Conservation (phyloP, 2,888 invertebrate genomes). For the Nebria brevicollis region DNA sequence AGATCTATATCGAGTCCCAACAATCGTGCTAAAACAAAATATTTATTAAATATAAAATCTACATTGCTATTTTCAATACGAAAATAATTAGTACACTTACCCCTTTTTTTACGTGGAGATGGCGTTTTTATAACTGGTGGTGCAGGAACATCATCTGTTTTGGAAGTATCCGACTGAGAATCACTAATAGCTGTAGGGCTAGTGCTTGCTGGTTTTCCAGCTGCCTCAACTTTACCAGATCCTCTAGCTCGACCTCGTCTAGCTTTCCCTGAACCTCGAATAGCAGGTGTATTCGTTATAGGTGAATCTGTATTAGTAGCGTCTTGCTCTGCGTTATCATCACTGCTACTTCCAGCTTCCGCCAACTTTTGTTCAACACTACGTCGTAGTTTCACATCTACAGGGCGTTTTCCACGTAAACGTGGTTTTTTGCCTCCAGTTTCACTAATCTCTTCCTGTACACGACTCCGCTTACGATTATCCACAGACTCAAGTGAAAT, state of each 20-base stretch:
- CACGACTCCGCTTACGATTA: slow-evolving; percentile 3
- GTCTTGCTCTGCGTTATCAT: slow-evolving; percentile 51
- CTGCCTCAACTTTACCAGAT: slow-evolving; percentile 49
- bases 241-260: slow-evolving; percentile 50
- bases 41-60: slow-evolving; percentile 6
- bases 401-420: slow-evolving; percentile 18
- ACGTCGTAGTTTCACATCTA: slow-evolving; percentile 18
- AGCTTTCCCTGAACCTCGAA: slow-evolving; percentile 49
- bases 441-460: slow-evolving; percentile 56
- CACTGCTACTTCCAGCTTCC: slow-evolving; percentile 65
- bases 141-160: slow-evolving; percentile 41
- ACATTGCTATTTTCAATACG: background rate
- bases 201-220: slow-evolving; percentile 30
- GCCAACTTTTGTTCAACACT: slow-evolving; percentile 41
- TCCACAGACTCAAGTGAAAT: slow-evolving; percentile 10
- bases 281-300: slow-evolving; percentile 18
- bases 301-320: background rate
- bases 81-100: slow-evolving; percentile 11
- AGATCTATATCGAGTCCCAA: slow-evolving; percentile 65
- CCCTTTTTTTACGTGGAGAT: slow-evolving; percentile 50
- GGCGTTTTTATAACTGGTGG: slow-evolving; percentile 50
- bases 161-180: slow-evolving; percentile 47
- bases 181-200: slow-evolving; percentile 49
- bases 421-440: slow-evolving; percentile 47
- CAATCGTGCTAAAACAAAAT: slow-evolving; percentile 21